Base-by-base conservation (phyloP, 2,113 vertebrate species). In the Nesogale talazaci region DNA sequence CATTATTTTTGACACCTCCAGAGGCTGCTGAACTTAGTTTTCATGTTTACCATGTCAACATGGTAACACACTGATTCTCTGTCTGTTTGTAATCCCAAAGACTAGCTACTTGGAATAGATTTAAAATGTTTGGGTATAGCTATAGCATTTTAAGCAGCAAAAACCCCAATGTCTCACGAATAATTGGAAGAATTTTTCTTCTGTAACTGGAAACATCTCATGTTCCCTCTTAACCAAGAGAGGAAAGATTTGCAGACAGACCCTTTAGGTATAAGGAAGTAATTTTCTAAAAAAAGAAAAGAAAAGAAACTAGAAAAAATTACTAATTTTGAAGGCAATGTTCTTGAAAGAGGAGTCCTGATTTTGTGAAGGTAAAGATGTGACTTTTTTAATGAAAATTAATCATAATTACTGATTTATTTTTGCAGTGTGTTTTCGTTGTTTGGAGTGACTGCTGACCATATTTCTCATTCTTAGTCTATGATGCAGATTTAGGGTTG, bases 41-140 rank as follows among this genome's bases (percentile, higher is more conserved):
- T 93, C 81, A 85, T 61, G 59, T 65, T 95, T 83, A 74, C 86
- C 56, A 46, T 61, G 81, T 91, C 83, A 87, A 15, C 20, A 19
- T 40, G 87, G 77, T 36, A 86, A 80, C 89, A 42, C n/a, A 90
- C 84, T 4, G 17, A 65, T 89, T 95, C 56, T 69, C 75, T 84
- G 25, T 77, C 27, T 95, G 90, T 95, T 94, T 96, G 83, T 78
- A 93, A 76, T 76, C 81, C 76, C 34, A 23, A 95, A 88, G 56
- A 89, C 86, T 84, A 78, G 90, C 90, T 94, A 89, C 92, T 97
- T 94, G 92, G 84, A 88, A 82, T 89, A 79, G 80, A 93, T 84
- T 93, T 86, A 40, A 95, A 93, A 92, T 92, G 94, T 89, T 95
- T 96, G 88, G 81, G 69, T 85, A 82, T 82, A 89, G 87, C 94